Evolutionary conservation across 92 coral and sea anemone species (phyloP), one percentile per base, ranked within the genome.

Genomic region (Chrysogorgia sp.): DNA sequence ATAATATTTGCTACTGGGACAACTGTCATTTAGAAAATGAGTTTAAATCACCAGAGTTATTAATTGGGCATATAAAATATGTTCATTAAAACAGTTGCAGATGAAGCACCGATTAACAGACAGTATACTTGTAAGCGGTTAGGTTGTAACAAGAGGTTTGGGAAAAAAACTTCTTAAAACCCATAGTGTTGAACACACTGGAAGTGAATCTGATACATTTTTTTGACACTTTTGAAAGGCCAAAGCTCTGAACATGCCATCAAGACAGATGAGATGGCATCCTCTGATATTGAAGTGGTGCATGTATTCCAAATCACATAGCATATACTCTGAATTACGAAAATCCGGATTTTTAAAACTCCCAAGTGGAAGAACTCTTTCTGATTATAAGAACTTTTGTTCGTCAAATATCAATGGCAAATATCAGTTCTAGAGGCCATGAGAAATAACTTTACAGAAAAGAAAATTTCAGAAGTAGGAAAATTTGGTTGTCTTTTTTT

Each of bases 351-450:
- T 75, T n/a, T n/a, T n/a, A n/a, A n/a, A n/a, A n/a, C n/a, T n/a
- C n/a, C n/a, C n/a, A n/a, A n/a, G n/a, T n/a, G n/a, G n/a, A n/a
- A n/a, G n/a, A n/a, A n/a, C n/a, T n/a, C n/a, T n/a, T n/a, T n/a
- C n/a, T n/a, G n/a, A 9, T 21, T 75, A 8, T 58, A 82, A 82
- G 43, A 77, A 82, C 74, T 86, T 75, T 37, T 58, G 79, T 28
- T 47, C 87, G 12, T 71, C 86, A 29, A 77, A 57, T 86, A 81
- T 57, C 81, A 87, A 33, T 82, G 90, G 90, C 81, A 86, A 50
- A 57, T 82, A 31, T 45, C 71, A 20, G 64, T 64, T 21, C 35
- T 86, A 4, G 40, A 78, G 45, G 67, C 81, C 2, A 82, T 76
- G 87, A 82, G 71, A 68, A 62, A 41, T 23, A 76, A 57, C 33